Evolutionary conservation across 2,113 vertebrate genomes (phyloP), one percentile per base, ranked within the genome.

Genomic region (Taxidea taxus): DNA sequence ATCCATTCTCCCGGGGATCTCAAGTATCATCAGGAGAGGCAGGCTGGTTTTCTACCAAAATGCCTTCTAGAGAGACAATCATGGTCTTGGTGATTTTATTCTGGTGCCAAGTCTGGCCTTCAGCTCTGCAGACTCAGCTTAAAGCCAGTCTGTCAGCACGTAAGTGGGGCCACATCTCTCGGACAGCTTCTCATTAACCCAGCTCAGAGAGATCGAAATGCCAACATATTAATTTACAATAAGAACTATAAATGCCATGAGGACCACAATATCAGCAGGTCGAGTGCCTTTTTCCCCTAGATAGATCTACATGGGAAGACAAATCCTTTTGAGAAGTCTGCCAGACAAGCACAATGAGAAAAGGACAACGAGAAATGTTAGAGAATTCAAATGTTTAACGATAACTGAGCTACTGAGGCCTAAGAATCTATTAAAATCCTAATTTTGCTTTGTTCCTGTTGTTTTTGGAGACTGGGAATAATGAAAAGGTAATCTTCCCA

Each of bases 1-100:
- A 37, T 44, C 34, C 27, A 49, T 74, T 13, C n/a, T 95, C 39
- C 66, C 4, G 47, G 47, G 13, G 21, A 94, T 42, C 23, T 91
- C 77, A 93, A 82, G 56, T 83, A 13, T 86, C 37, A 93, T 86
- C 86, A 94, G 56, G 56, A 89, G 11, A 94, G 72, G 42, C 66
- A 96, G 21, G 18, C 21, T 97, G 95, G 81, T 66, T 93, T 58
- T 39, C 51, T 94, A 94, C 81, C 97, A 96, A 95, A 44, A 96
- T 93, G 74, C 62, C 58, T 84, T 95, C 91, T 66, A 95, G 82
- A 92, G 12, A 97, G 66, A 34, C 74, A 87, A 80, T 97, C 78
- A 94, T 92, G 66, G 96, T 78, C 77, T 80, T 82, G 23, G 44
- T 86, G 93, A 94, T 62, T 97, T 90, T 88, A 92, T 31, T 60